Evolutionary conservation across 1,140 invertebrate genomes (phyloP), one percentile per base, ranked within the genome.

Genomic region (Apis florea): DNA sequence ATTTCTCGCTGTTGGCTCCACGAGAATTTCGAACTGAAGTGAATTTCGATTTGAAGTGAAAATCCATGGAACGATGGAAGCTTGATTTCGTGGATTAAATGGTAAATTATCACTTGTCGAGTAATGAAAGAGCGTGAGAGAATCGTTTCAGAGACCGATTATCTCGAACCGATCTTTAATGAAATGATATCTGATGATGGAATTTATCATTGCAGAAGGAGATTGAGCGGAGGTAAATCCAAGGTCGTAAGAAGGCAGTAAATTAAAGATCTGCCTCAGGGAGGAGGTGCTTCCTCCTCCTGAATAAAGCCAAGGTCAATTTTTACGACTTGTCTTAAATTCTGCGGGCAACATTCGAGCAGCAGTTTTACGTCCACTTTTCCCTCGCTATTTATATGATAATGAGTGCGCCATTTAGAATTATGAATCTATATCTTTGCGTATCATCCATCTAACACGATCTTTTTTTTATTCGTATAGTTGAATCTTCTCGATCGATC

Each of bases 261-360:
- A 54, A 79, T 72, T 53, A 79, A 79, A 72, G 64, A 49, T 49
- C 64, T 67, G n/a, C 40, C 24, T 40, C 17, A 11, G 58, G 58
- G 15, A 9, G 3, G 11, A 17, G 31, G 31, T 5, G 19, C 19
- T 49, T 6, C n/a, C 5, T n/a, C 8, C 56, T 79, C 17, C n/a
- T n/a, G 6, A 40, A 31, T n/a, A 24, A 26, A 53, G 4, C n/a
- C 11, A 63, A 74, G 72, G 58, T 51, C 58, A 61, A 51, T 15
- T 51, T 47, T 61, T 49, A 59, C 40, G n/a, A 61, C 19, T 49
- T 21, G 9, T 54, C 19, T 19, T 10, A 56, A 13, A 24, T 10
- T 6, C 31, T 6, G 2, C 13, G 6, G 10, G 2, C 11, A 12
- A 71, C 6, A 26, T 13, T 31, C 8, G 1, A 9, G 26, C 26